phyloP scores from a whole-genome alignment of 2,113 vertebrate genomes.

The Phalacrocorax brasilianus region DNA sequence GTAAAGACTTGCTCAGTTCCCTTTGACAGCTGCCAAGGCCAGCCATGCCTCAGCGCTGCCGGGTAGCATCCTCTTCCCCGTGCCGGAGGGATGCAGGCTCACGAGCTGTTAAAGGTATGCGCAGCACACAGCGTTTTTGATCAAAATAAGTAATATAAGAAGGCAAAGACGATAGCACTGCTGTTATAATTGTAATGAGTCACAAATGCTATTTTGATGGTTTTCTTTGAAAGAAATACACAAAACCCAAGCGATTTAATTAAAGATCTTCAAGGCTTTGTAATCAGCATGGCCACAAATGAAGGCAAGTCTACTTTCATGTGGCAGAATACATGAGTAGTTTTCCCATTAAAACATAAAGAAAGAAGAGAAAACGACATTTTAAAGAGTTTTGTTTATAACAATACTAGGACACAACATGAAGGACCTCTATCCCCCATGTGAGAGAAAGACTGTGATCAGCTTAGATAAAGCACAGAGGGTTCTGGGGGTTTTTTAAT shows the following conservation, averaged over 20 bases:
- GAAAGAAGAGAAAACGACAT: neutral
- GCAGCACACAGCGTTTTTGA: neutral
- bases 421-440: neutral
- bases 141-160: neutral
- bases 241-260: constrained; percentile 60
- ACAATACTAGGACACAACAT: neutral
- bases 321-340: constrained; percentile 11
- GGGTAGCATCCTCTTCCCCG: neutral
- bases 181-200: constrained; percentile 62
- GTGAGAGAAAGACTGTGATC: neutral
- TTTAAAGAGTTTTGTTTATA: neutral
- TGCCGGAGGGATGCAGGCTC: neutral
- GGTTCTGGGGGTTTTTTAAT: accelerated
- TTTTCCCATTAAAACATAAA: constrained; percentile 25
- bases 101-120: neutral
- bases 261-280: constrained; percentile 71
- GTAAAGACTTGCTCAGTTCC: neutral
- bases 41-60: neutral
- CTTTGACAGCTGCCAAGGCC: neutral
- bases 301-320: constrained; percentile 63
- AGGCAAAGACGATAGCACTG: neutral
- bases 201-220: constrained; percentile 73
- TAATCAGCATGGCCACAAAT: constrained; percentile 69
- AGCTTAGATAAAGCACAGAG: neutral
- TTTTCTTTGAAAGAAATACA: constrained; percentile 69